Evolutionary conservation across 2,113 vertebrate genomes (phyloP).

Genomic region (Laterallus jamaicensis): DNA sequence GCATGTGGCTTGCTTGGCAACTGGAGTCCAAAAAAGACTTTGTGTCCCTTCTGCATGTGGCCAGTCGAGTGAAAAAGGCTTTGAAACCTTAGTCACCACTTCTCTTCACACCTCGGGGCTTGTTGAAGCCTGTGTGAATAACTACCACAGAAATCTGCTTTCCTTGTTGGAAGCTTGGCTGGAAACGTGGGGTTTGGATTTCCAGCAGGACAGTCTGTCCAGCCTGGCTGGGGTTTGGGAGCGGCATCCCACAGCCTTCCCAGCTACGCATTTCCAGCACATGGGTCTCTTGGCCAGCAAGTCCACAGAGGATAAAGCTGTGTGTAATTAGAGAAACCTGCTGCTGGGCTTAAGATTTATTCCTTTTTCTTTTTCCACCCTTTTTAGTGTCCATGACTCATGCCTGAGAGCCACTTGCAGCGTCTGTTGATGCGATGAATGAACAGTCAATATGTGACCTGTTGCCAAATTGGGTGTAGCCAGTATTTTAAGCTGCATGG

Average conservation of each 20-base stretch:
- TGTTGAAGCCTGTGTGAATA: background rate
- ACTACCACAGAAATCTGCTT: background rate
- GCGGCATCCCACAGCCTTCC: accelerated
- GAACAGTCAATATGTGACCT: background rate
- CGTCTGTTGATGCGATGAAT: background rate
- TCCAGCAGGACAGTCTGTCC: accelerated
- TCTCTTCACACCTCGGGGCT: background rate
- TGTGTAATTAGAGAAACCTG: background rate
- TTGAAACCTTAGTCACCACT: accelerated
- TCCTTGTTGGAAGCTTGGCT: background rate
- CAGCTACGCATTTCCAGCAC: background rate
- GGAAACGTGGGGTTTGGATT: background rate
- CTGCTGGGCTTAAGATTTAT: background rate
- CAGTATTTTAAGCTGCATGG: accelerated
- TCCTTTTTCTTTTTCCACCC: background rate
- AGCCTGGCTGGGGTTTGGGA: background rate
- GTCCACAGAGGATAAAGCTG: accelerated
- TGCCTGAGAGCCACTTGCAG: accelerated
- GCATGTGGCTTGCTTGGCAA: background rate
- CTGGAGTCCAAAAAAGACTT: background rate
- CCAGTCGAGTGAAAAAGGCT: background rate
- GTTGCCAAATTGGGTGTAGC: accelerated
- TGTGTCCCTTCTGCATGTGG: accelerated
- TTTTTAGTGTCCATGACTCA: accelerated
- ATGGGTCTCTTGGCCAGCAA: background rate